Percentiles rank a stretch among this genome's conserved stretches.
Conservation (phyloP, 1,140 invertebrate genomes). For the Marisa cornuarietis region DNA sequence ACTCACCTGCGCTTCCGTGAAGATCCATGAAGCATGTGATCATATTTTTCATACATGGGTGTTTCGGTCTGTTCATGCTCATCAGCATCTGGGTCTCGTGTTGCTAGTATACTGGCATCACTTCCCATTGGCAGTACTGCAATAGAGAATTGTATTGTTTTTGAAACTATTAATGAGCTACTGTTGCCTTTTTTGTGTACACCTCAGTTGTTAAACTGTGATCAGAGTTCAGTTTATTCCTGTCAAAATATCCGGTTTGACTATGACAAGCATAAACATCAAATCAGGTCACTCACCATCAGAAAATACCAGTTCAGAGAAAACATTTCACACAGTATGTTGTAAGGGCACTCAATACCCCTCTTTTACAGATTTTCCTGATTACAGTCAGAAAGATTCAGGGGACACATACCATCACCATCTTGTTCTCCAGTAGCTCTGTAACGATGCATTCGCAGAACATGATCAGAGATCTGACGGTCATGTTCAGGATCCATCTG, state of each 20-base stretch:
- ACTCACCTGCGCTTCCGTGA: slow-evolving; percentile 54
- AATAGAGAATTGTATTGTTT: slow-evolving; percentile 1
- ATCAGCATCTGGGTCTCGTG: slow-evolving; percentile 74
- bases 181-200: too few species aligned
- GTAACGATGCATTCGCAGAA: slow-evolving; percentile 97
- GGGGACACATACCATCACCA: slow-evolving; percentile 76
- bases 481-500: slow-evolving; percentile 86
- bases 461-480: slow-evolving; percentile 93
- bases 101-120: slow-evolving; percentile 83
- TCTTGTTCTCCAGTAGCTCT: slow-evolving; percentile 91
- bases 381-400: neutral
- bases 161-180: too few species aligned
- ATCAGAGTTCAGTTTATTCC: too few species aligned
- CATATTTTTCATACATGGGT: slow-evolving; percentile 90
- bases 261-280: too few species aligned
- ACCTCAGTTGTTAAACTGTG: too few species aligned
- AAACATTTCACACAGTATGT: too few species aligned
- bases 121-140: slow-evolving; percentile 82
- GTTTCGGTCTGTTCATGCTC: slow-evolving; percentile 75
- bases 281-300: too few species aligned
- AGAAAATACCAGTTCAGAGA: too few species aligned
- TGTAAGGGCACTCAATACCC: too few species aligned
- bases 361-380: too few species aligned
- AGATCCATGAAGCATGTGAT: slow-evolving; percentile 86
- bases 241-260: too few species aligned